Evolutionary conservation across 2,797 vertebrate species (phyloP).

Genomic region (Synanceia verrucosa): DNA sequence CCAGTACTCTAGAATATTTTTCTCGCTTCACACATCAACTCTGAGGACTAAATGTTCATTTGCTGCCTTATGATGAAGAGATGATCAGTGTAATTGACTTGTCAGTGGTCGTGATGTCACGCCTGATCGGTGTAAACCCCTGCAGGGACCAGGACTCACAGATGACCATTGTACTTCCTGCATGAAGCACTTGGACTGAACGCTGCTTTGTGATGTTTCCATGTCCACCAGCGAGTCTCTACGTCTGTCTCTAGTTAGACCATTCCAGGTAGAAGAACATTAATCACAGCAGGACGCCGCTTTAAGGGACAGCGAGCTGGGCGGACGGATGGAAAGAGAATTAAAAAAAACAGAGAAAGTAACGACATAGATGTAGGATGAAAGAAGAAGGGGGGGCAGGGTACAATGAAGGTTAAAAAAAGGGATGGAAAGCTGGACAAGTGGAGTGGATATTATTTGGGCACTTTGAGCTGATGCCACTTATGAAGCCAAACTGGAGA

Average conservation of each 20-base stretch:
- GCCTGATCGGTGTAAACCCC: too few relatives aligned
- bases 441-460: constrained; percentile 35
- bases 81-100: too few relatives aligned
- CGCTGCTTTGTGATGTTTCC: constrained; percentile 33
- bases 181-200: too few relatives aligned
- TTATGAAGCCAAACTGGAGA: constrained; percentile 21
- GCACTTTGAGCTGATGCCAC: constrained; percentile 57
- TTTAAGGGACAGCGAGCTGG: constrained; percentile 28
- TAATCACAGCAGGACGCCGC: constrained; percentile 44
- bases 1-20: too few relatives aligned
- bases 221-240: constrained; percentile 31
- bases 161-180: constrained; percentile 55
- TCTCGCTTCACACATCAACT: too few relatives aligned
- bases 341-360: constrained; percentile 17
- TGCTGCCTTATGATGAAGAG: too few relatives aligned
- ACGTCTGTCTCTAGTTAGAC: constrained; percentile 16
- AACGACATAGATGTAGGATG: constrained; percentile 22
- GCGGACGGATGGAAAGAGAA: constrained; percentile 36
- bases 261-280: constrained; percentile 51
- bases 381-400: constrained; percentile 28
- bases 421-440: constrained; percentile 39
- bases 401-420: constrained; percentile 15
- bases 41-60: too few relatives aligned
- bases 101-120: too few relatives aligned
- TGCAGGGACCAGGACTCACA: constrained; percentile 19